phyloP scores from a whole-genome alignment of 2,888 invertebrate species.

The Cheiracanthium punctorium region DNA sequence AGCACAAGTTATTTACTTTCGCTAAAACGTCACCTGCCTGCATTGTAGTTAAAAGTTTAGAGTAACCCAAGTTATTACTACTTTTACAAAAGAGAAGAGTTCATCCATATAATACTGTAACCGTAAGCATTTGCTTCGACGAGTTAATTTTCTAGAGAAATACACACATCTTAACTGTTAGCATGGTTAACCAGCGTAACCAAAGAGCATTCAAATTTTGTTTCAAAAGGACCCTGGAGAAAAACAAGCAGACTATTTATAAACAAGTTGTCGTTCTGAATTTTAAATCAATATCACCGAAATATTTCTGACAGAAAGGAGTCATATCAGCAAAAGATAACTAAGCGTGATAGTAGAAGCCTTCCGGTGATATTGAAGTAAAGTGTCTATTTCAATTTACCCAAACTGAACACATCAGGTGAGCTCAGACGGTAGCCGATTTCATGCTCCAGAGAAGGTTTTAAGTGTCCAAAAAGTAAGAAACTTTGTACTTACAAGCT shows the following conservation, averaged over 20 bases:
- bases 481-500: too few relatives aligned
- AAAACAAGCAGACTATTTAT: not conserved
- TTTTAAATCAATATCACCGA: not conserved
- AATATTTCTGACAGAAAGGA: not conserved
- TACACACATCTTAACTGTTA: not conserved
- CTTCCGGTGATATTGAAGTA: too few relatives aligned
- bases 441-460: too few relatives aligned
- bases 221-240: not conserved
- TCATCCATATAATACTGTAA: not conserved
- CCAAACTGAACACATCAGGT: too few relatives aligned
- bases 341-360: too few relatives aligned
- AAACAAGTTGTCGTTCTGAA: not conserved
- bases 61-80: not conserved
- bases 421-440: too few relatives aligned
- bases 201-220: not conserved
- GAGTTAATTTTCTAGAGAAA: not conserved
- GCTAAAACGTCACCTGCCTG: not conserved
- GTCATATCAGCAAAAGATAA: not conserved
- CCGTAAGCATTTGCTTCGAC: not conserved
- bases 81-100: not conserved
- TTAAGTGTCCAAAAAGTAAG: too few relatives aligned
- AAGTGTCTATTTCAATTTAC: too few relatives aligned
- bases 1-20: not conserved
- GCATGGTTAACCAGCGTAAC: not conserved
- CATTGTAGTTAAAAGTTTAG: not conserved